Conservation (phyloP, 2,113 vertebrate species). For the Nothocercus nigrocapillus region DNA sequence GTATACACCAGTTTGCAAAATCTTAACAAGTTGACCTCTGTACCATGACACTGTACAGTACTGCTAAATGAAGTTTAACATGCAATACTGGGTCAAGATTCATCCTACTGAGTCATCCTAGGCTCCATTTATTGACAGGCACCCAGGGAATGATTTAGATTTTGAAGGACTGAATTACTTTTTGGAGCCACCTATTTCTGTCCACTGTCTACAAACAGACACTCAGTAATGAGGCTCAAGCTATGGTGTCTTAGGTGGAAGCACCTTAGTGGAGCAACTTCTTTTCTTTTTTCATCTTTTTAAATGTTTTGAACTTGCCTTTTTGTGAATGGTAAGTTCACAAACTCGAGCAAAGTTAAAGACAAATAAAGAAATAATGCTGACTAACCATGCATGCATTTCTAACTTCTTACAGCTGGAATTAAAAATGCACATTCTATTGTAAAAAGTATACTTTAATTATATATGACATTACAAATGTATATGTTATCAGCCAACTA, state of each 20-base stretch:
- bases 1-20: background rate
- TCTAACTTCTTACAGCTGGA: background rate
- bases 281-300: background rate
- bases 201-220: background rate
- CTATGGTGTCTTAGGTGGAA: background rate
- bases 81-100: background rate
- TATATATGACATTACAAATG: background rate
- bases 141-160: background rate
- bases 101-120: background rate
- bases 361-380: background rate
- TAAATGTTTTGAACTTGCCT: background rate
- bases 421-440: background rate
- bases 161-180: background rate
- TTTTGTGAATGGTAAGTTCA: background rate
- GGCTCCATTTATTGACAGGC: slow-evolving; percentile 6
- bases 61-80: background rate
- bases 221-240: background rate
- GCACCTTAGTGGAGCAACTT: accelerated
- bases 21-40: background rate
- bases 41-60: background rate
- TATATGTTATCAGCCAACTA: background rate
- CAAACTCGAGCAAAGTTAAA: background rate
- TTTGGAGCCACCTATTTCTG: background rate
- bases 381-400: background rate
- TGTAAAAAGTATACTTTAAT: background rate